Base-by-base conservation (phyloP, 2,888 invertebrate species). In the Parapristionchus giblindavisi region DNA sequence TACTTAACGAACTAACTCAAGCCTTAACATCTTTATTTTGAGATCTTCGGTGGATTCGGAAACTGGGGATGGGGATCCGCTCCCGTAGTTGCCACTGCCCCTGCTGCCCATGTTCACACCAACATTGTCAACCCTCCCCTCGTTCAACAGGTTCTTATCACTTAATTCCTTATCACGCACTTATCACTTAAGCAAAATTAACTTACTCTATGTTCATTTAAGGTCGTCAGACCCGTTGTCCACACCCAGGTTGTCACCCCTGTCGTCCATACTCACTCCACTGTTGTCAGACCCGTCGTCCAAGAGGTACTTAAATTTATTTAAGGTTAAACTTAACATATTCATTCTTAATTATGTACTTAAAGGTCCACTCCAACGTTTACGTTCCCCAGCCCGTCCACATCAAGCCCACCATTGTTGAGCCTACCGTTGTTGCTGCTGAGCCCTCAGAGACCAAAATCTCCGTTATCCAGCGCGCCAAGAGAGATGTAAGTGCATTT, bases 41-140 rank as follows among this genome's bases (percentile, higher is more conserved):
- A 48, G 32, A 29, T 17, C 43, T 51, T 40, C 63, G 38, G 63
- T 2, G 63, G 63, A 65, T 65, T 40, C 51, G 66, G 66, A 51
- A 34, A 21, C 17, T 66, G 66, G 66, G 66, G 66, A 48, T n/a
- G n/a, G n/a, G n/a, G n/a, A n/a, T n/a, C n/a, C n/a, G n/a, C 32
- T 8, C 38, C 40, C 63, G n/a, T 32, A 4, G 48, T 48, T 27
- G 14, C 52, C 48, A 32, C 38, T 14, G 70, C 70, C 24, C 70
- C 70, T 54, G 38, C 54, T 27, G 27, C 11, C 5, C 52, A 70
- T 54, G 36, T 43, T 34, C 70, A 70, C 70, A 70, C 70, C 54
- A 70, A 70, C 70, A 38, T 70, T 36, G 70, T 70, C 70, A 70
- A 70, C 54, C 70, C 70, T 54, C 54, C 70, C 32, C 2, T 70